These are phyloP conservation scores for Apamea anceps DNA, from an alignment of 2,888 invertebrate species.

Conservation along the genomic window DNA sequence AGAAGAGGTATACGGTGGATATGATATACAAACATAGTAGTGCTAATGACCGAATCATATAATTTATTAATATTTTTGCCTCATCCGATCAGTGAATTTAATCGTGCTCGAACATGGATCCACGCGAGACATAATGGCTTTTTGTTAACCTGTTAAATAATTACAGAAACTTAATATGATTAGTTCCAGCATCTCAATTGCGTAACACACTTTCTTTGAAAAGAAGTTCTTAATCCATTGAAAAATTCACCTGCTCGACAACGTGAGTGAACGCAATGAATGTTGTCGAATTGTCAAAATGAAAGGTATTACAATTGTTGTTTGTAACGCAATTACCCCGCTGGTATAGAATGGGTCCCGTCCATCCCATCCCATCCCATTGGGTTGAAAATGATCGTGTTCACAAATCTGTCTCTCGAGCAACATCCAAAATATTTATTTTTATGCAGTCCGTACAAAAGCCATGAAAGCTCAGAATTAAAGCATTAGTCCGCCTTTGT, in stretches of 20 bases:
- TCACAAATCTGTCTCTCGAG: neutral
- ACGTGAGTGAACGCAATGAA: neutral
- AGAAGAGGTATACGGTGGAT: neutral
- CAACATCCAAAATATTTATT: neutral
- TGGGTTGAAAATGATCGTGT: neutral
- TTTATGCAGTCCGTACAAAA: neutral
- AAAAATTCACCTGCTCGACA: neutral
- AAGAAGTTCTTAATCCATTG: neutral
- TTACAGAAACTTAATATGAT: neutral
- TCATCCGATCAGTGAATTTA: neutral
- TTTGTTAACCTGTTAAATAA: too few species aligned
- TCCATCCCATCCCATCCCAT: neutral
- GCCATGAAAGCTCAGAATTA: neutral
- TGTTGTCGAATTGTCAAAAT: neutral
- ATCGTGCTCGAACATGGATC: too few species aligned
- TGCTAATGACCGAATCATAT: constrained; percentile 1
- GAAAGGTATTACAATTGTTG: neutral
- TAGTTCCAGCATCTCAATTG: neutral
- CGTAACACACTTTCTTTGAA: neutral
- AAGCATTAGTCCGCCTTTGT: too few species aligned
- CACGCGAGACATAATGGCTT: too few species aligned
- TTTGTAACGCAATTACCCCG: neutral
- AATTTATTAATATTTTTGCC: neutral
- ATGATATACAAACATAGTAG: neutral
- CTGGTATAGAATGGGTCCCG: neutral